Conservation (phyloP, 2,797 vertebrate genomes). For the Microctenopoma steveboyesi region DNA sequence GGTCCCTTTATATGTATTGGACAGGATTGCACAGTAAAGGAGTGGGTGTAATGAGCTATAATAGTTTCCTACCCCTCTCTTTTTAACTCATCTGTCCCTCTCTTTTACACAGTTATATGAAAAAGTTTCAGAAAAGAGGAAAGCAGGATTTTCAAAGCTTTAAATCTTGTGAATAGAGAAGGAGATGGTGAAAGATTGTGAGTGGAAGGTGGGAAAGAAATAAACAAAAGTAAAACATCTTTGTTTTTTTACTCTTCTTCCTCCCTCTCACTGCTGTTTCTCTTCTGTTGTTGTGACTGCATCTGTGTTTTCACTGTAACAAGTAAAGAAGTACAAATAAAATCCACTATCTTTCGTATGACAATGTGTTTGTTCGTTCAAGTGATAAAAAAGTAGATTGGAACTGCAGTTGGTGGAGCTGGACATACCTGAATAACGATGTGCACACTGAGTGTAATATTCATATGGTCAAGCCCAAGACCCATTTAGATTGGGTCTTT, state of each 20-base stretch:
- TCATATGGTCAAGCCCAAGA: background rate
- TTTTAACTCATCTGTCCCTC: slow-evolving; percentile 40
- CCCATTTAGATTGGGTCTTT: no score
- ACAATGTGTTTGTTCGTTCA: slow-evolving; percentile 69
- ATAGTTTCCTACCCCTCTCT: slow-evolving; percentile 75
- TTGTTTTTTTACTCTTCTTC: slow-evolving; percentile 68
- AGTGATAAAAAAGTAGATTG: slow-evolving; percentile 21
- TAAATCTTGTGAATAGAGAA: slow-evolving; percentile 55
- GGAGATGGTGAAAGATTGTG: slow-evolving; percentile 67
- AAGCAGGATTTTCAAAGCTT: slow-evolving; percentile 33
- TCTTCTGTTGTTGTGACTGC: slow-evolving; percentile 65
- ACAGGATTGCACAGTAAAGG: slow-evolving; percentile 52
- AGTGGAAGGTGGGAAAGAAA: slow-evolving; percentile 55
- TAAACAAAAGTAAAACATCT: slow-evolving; percentile 68
- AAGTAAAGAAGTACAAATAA: slow-evolving; percentile 82
- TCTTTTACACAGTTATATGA: slow-evolving; percentile 29
- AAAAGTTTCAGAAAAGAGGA: slow-evolving; percentile 55
- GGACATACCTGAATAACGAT: no score
- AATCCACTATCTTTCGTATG: slow-evolving; percentile 77
- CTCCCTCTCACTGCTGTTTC: slow-evolving; percentile 61
- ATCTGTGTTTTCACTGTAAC: slow-evolving; percentile 74
- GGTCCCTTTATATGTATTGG: slow-evolving; percentile 37
- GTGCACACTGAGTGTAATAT: no score
- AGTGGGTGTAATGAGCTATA: slow-evolving; percentile 71
- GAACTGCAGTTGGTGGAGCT: background rate